Conservation (phyloP, 2,113 vertebrate genomes). For the Scartelaos histophorus region DNA sequence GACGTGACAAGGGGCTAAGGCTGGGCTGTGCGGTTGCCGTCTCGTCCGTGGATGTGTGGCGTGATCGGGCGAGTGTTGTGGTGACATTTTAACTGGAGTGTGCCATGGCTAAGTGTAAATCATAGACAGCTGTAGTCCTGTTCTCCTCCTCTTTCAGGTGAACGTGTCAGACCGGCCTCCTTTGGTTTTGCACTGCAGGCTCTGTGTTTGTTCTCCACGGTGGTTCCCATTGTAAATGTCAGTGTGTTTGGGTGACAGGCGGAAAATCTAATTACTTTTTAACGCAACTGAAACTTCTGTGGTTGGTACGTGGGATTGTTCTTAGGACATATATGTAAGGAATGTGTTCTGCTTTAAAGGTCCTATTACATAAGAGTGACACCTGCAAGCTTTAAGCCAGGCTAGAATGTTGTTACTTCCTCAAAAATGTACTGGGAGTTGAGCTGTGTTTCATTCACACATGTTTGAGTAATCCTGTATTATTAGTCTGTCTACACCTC, state of each 20-base stretch:
- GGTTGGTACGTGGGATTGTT: background rate
- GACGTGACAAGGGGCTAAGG: constrained; percentile 47
- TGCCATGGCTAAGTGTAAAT: constrained; percentile 15
- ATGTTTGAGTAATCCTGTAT: too few relatives aligned
- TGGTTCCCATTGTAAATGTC: background rate
- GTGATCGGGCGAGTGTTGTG: constrained; percentile 8
- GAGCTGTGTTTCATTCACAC: too few relatives aligned
- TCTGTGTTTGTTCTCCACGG: background rate
- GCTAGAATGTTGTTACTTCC: too few relatives aligned
- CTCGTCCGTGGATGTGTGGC: constrained; percentile 32
- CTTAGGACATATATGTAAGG: background rate
- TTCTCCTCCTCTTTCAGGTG: constrained; percentile 7
- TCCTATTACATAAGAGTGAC: too few relatives aligned
- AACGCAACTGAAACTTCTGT: background rate
- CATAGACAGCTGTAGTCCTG: background rate
- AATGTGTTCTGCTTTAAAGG: background rate
- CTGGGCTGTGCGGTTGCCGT: constrained; percentile 40
- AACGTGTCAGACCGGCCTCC: background rate
- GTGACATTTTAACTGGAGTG: constrained; percentile 17
- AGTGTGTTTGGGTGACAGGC: background rate
- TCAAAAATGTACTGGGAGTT: too few relatives aligned
- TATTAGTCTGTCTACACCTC: too few relatives aligned
- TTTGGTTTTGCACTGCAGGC: background rate
- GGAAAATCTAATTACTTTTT: background rate
- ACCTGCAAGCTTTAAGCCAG: too few relatives aligned